Percentiles rank a stretch among this genome's conserved stretches.
Conservation (phyloP, 2,797 vertebrate genomes). For the Brachymystax lenok region DNA sequence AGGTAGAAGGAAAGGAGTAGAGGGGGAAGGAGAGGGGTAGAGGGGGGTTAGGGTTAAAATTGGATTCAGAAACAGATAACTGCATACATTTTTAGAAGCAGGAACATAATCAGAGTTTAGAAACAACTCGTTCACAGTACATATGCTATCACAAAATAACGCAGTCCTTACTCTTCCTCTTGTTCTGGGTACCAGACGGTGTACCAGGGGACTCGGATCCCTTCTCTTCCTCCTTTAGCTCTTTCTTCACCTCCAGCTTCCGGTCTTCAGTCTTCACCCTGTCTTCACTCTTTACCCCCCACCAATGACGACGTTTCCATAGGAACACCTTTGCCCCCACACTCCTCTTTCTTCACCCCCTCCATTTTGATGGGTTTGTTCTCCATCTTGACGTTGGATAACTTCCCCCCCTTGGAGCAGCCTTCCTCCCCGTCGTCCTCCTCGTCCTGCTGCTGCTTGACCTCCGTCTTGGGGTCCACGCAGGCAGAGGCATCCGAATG, state of each 20-base stretch:
- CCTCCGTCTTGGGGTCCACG: constrained; percentile 85
- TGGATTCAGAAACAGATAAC: not conserved
- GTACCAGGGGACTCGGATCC: constrained; percentile 74
- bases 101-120: no score
- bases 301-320: constrained; percentile 72
- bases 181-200: constrained; percentile 84
- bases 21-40: not conserved
- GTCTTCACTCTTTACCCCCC: constrained; percentile 74
- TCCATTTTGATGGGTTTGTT: constrained; percentile 80
- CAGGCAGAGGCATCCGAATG: constrained; percentile 76
- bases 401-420: constrained; percentile 77
- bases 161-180: constrained; percentile 89
- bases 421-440: constrained; percentile 65
- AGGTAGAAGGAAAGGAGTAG: not conserved
- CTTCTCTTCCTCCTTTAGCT: constrained; percentile 88
- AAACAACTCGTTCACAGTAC: not conserved
- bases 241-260: constrained; percentile 85
- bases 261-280: constrained; percentile 82
- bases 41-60: not conserved
- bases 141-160: not conserved
- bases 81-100: not conserved
- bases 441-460: constrained; percentile 87
- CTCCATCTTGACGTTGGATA: constrained; percentile 81
- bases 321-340: constrained; percentile 81
- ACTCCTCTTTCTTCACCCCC: constrained; percentile 75